These are phyloP conservation scores for Falco rusticolus DNA, from an alignment of 2,797 vertebrate genomes.

Conservation along the genomic window DNA sequence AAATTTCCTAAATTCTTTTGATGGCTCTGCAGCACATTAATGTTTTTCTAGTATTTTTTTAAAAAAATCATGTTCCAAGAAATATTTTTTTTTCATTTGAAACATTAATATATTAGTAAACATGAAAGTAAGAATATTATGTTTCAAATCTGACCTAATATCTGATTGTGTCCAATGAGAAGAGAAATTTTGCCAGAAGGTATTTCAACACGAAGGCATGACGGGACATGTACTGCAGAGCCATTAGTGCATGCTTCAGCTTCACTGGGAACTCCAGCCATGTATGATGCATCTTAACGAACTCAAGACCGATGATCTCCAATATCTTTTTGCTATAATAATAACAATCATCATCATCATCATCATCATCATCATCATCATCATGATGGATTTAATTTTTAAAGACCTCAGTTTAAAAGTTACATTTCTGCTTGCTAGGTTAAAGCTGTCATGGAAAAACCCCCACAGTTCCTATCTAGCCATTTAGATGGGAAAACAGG, in stretches of 20 bases:
- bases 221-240: background rate
- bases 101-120: background rate
- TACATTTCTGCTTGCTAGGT: background rate
- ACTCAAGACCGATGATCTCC: background rate
- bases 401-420: background rate
- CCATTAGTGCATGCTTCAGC: background rate
- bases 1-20: background rate
- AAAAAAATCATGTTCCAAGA: background rate
- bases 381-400: background rate
- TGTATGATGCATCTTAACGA: background rate
- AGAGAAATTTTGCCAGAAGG: background rate
- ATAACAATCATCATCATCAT: background rate
- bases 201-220: background rate
- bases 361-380: rapidly evolving
- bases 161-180: background rate
- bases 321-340: background rate
- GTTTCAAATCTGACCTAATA: conserved; percentile 5
- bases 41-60: background rate
- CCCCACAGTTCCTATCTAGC: background rate
- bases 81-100: background rate
- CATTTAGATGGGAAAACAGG: background rate
- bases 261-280: background rate
- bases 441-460: background rate
- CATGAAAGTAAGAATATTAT: background rate
- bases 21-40: background rate